Evolutionary conservation across 2,113 vertebrate genomes (phyloP), one percentile per base, ranked within the genome.

Genomic region (Grallaria varia): DNA sequence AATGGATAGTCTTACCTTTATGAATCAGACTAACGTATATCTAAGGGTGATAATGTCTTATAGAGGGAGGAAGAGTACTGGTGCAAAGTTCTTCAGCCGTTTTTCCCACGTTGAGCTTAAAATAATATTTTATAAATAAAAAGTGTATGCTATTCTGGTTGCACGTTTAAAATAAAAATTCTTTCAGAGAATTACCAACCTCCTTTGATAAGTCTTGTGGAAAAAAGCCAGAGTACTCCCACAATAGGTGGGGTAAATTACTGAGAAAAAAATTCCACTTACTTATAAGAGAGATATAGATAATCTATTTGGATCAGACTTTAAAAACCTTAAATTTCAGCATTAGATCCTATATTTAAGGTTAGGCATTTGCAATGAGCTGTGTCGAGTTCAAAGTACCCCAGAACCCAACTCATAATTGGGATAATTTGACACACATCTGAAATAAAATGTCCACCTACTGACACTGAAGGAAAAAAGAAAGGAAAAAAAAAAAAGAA

Each of bases 401-500:
- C 12, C 21, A 31, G 69, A 69, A 25, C 23, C 3, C 14, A 66
- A 7, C 5, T 73, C 19, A 56, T 37, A 47, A 72, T 3, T 56
- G 6, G 11, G 8, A 66, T 83, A 7, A 64, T 30, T 69, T n/a
- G 21, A 31, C 45, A 60, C 2, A 55, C 2, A 58, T 50, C 24
- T 74, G 33, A 85, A 85, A 90, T n/a, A 76, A 91, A 93, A 53
- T 19, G 3, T 35, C 45, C 63, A 27, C 3, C 27, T 40, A 62
- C 5, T 28, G 21, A 66, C 28, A 58, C 1, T 3, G 5, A 64
- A 67, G 18, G 14, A 20, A 6, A 23, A 7, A 44, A 68, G 11
- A 55, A 10, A 3, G 0, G 0, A 1, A 2, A 14, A 25, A 12
- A 42, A 23, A 14, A 42, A 74, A 58, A 44, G 1, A 1, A 10